Percentiles rank a stretch among this genome's conserved stretches.
Evolutionary conservation across 2,888 invertebrate genomes (phyloP).

Genomic region (Megastigmus dorsalis): DNA sequence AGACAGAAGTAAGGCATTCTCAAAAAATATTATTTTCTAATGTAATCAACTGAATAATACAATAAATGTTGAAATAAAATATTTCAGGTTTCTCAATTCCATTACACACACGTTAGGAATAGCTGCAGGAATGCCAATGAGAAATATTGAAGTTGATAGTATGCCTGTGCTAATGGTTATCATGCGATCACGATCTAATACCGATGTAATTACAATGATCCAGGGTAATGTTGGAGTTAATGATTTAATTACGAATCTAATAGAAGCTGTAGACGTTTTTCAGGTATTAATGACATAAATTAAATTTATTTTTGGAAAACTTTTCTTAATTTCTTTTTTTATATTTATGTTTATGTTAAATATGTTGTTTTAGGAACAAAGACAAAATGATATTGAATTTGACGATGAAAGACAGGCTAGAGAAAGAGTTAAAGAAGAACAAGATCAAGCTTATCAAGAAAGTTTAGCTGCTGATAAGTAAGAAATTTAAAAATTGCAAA

Average conservation of each 20-base stretch:
- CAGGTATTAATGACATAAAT: constrained; percentile 61
- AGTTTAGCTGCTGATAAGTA: constrained; percentile 90
- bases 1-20: constrained; percentile 80
- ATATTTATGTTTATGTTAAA: constrained; percentile 60
- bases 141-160: constrained; percentile 89
- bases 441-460: constrained; percentile 94
- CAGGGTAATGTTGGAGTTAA: constrained; percentile 93
- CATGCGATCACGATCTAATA: constrained; percentile 90
- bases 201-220: constrained; percentile 93
- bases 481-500: constrained; percentile 7
- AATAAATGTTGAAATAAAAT: constrained; percentile 43
- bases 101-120: constrained; percentile 86
- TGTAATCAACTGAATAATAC: too few relatives aligned
- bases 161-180: constrained; percentile 93
- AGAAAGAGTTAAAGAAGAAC: constrained; percentile 92
- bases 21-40: constrained; percentile 17
- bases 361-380: constrained; percentile 78
- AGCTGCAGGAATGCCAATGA: constrained; percentile 88
- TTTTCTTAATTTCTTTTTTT: constrained; percentile 64
- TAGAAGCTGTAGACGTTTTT: constrained; percentile 91
- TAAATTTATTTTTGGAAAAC: too few relatives aligned
- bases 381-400: constrained; percentile 84
- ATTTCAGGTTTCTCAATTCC: constrained; percentile 82
- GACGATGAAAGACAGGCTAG: constrained; percentile 93
- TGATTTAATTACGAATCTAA: constrained; percentile 89